Evolutionary conservation across 2,113 vertebrate species (phyloP).

Genomic region (Crypturellus undulatus): DNA sequence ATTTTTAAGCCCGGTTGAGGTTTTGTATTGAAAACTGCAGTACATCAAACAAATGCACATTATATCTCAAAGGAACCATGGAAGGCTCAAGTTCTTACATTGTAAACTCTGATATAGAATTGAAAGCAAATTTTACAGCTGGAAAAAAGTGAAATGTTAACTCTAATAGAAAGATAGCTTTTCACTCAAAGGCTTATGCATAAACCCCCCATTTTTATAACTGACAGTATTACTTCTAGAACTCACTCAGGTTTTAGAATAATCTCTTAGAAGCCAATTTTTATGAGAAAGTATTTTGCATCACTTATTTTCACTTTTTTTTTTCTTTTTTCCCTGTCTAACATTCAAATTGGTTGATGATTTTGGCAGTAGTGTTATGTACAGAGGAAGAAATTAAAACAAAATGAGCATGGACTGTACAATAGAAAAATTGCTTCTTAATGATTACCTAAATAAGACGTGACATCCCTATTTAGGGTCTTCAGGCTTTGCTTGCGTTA

Average conservation of each 20-base stretch:
- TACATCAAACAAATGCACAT: constrained; percentile 29
- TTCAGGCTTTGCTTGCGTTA: not conserved
- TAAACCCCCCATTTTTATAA: not conserved
- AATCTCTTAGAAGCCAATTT: not conserved
- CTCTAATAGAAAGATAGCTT: not conserved
- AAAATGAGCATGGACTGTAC: not conserved
- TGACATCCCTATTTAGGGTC: not conserved
- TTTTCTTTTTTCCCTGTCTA: not conserved
- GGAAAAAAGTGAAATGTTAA: not conserved
- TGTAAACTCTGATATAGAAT: constrained; percentile 14
- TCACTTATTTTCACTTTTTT: not conserved
- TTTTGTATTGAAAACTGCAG: constrained; percentile 47
- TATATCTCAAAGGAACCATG: constrained; percentile 46
- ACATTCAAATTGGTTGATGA: not conserved
- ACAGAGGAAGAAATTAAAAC: not conserved
- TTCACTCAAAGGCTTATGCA: not conserved
- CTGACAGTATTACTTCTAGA: not conserved
- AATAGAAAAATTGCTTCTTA: not conserved
- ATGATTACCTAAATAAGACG: not conserved
- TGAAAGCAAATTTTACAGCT: constrained; percentile 41
- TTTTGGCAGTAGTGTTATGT: not conserved
- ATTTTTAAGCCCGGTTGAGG: constrained; percentile 48
- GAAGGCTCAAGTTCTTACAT: constrained; percentile 21
- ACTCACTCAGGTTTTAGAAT: not conserved
- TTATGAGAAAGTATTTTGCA: not conserved